Evolutionary conservation across 2,797 vertebrate species (phyloP).

Genomic region (Molossus molossus): DNA sequence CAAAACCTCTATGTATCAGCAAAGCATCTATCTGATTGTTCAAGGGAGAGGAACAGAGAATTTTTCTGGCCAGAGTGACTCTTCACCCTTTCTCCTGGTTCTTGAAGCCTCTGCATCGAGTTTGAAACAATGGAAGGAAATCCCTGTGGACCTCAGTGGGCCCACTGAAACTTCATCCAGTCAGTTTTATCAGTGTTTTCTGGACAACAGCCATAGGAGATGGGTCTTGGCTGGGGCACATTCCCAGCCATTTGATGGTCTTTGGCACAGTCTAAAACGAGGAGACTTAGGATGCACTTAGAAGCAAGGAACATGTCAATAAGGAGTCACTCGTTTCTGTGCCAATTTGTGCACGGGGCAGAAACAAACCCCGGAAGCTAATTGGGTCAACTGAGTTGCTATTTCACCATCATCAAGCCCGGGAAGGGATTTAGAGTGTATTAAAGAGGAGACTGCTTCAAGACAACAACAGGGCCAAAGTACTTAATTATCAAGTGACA

Average conservation of each 20-base stretch:
- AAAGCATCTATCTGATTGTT: background rate
- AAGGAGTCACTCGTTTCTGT: constrained; percentile 72
- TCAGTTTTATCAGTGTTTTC: constrained; percentile 84
- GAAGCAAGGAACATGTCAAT: constrained; percentile 75
- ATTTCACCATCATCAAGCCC: constrained; percentile 66
- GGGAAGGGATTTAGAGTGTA: constrained; percentile 8
- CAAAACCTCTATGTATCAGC: constrained; percentile 19
- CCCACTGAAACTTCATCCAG: constrained; percentile 70
- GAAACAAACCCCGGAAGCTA: constrained; percentile 84
- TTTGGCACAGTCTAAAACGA: constrained; percentile 83
- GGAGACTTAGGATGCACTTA: constrained; percentile 76
- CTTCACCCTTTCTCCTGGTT: constrained; percentile 84
- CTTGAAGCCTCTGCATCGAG: constrained; percentile 73
- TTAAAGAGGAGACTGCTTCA: constrained; percentile 29
- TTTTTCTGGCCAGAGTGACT: constrained; percentile 81
- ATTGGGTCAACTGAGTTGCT: constrained; percentile 68
- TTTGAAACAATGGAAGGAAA: constrained; percentile 89
- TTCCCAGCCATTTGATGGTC: constrained; percentile 84
- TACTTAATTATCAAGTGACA: background rate
- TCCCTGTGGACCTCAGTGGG: constrained; percentile 84
- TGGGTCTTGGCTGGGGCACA: constrained; percentile 80
- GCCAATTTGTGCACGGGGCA: constrained; percentile 71
- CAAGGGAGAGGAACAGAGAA: constrained; percentile 57
- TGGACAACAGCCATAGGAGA: constrained; percentile 86
- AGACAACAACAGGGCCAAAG: constrained; percentile 34